Percentiles rank a stretch among this genome's conserved stretches.
These are phyloP conservation scores for Tupaia tana DNA, from an alignment of 2,113 vertebrate genomes.

Conservation along the genomic window DNA sequence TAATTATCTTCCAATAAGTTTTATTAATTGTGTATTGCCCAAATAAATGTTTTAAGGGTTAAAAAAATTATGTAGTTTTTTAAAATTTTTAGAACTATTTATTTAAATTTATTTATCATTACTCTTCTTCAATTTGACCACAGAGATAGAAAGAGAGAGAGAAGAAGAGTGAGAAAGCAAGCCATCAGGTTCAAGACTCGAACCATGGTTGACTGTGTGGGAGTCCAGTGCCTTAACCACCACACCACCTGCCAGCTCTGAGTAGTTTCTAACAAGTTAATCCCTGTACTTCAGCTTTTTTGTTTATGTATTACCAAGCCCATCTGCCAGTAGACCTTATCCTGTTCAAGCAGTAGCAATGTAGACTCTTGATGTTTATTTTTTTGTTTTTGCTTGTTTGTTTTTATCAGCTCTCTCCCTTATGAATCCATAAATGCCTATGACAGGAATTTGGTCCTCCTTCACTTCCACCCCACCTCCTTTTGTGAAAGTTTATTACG, in stretches of 20 bases:
- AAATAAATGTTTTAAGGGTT: not conserved
- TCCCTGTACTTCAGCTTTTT: not conserved
- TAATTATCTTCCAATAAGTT: not conserved
- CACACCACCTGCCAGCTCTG: too few species aligned
- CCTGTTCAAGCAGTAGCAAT: not conserved
- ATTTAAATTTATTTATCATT: too few species aligned
- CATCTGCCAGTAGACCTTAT: not conserved
- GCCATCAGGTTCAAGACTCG: too few species aligned
- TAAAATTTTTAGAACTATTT: too few species aligned
- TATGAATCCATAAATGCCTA: not conserved
- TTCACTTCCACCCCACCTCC: not conserved
- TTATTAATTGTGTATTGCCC: constrained; percentile 21
- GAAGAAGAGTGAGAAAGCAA: too few species aligned
- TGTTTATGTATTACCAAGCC: not conserved
- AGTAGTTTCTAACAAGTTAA: not conserved
- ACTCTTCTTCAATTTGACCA: too few species aligned
- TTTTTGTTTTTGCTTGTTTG: too few species aligned
- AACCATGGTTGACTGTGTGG: too few species aligned
- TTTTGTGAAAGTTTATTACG: not conserved
- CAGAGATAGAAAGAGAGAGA: too few species aligned
- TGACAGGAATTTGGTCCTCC: not conserved
- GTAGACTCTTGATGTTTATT: not conserved
- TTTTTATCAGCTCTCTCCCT: not conserved
- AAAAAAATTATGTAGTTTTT: not conserved
- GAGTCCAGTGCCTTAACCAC: too few species aligned